Evolutionary conservation across 2,888 invertebrate species (phyloP).

Genomic region (Seira sanloemensis): DNA sequence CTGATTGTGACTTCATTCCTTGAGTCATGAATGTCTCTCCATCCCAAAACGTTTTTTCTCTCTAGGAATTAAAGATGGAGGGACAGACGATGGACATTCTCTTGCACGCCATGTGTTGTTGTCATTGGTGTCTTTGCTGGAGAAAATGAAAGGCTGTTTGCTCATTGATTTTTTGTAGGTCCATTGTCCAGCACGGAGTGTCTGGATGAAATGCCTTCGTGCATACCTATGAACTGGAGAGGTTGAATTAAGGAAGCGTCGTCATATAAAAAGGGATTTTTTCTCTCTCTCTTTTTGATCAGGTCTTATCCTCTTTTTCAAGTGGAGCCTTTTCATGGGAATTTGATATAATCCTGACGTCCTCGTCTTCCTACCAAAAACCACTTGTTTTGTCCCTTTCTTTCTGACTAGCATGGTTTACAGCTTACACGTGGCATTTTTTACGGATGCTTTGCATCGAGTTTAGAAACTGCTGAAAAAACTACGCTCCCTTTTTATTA

Average conservation of each 20-base stretch:
- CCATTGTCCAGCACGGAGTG: neutral
- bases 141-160: conserved; percentile 29
- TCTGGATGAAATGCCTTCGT: neutral
- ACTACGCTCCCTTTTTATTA: conserved; percentile 12
- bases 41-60: neutral
- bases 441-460: conserved; percentile 39
- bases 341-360: conserved; percentile 58
- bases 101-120: neutral
- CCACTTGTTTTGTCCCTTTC: conserved; percentile 23
- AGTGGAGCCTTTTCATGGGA: conserved; percentile 59
- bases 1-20: neutral
- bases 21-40: neutral
- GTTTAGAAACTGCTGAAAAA: neutral
- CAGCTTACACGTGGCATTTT: conserved; percentile 58
- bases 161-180: conserved; percentile 37
- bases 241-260: neutral
- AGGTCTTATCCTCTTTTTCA: conserved; percentile 32
- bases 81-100: neutral
- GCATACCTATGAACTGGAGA: conserved; percentile 11
- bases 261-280: neutral
- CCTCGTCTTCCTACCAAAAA: neutral
- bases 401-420: conserved; percentile 29
- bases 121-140: neutral
- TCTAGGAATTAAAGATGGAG: conserved; percentile 6
- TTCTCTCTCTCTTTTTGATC: neutral